Conservation (phyloP, 2,888 invertebrate genomes). For the Azorinus chamasolen region DNA sequence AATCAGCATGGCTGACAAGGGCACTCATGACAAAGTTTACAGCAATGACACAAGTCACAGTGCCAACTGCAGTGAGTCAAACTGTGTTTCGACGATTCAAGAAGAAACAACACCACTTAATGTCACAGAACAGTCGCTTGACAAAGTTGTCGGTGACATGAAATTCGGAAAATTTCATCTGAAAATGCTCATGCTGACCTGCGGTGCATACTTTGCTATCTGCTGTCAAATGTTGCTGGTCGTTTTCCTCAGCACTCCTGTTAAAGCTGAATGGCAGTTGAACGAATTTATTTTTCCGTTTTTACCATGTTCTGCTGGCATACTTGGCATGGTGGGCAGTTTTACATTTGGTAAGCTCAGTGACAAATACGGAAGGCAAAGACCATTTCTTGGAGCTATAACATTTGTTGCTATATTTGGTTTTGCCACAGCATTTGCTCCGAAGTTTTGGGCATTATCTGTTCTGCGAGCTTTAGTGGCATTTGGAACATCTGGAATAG, state of each 20-base stretch:
- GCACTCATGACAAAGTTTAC: no score
- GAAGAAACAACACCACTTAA: no score
- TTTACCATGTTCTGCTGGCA: constrained; percentile 74
- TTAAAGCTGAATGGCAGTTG: constrained; percentile 77
- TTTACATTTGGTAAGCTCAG: constrained; percentile 75
- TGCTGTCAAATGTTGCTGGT: constrained; percentile 80
- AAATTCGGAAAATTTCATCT: constrained; percentile 78
- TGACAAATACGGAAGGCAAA: constrained; percentile 77
- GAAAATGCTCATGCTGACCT: constrained; percentile 73
- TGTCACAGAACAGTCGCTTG: constrained; percentile 54
- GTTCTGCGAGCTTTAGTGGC: constrained; percentile 70
- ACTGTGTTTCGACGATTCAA: no score
- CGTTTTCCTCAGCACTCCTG: constrained; percentile 76
- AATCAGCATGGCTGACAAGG: no score
- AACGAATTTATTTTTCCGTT: constrained; percentile 73
- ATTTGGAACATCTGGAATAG: constrained; percentile 77
- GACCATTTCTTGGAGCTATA: constrained; percentile 71
- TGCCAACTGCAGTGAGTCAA: no score
- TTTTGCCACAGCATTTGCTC: constrained; percentile 74
- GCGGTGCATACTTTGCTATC: constrained; percentile 79
- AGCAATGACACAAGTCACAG: no score
- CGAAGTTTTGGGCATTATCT: constrained; percentile 71
- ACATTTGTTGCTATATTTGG: constrained; percentile 73
- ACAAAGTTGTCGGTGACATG: constrained; percentile 73
- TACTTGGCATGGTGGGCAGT: constrained; percentile 74